A percentile compares a stretch with the other conserved stretches of the same genome.
These are phyloP conservation scores for Glaucidium brasilianum DNA, from an alignment of 2,113 vertebrate species.

Conservation along the genomic window DNA sequence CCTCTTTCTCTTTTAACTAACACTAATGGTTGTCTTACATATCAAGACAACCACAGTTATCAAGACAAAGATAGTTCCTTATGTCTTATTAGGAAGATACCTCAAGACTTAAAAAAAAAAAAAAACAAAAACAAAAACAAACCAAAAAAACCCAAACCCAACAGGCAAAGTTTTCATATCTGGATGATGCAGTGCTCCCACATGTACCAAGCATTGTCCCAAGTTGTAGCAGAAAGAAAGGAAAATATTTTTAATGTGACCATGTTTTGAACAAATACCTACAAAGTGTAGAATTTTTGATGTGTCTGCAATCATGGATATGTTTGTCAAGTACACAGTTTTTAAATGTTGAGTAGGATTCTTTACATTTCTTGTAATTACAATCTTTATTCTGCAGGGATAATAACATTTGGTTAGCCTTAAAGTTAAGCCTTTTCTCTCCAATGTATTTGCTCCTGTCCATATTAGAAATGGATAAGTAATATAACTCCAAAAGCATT, in stretches of 20 bases:
- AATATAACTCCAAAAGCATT: not conserved
- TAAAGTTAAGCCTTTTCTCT: not conserved
- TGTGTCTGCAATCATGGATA: not conserved
- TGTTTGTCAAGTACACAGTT: not conserved
- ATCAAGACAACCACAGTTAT: too few relatives aligned
- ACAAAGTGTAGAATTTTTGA: not conserved
- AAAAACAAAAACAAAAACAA: not conserved
- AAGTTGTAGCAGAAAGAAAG: not conserved
- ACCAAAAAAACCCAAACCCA: too few relatives aligned
- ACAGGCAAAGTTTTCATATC: not conserved
- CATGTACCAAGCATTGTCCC: not conserved
- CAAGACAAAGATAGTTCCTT: not conserved
- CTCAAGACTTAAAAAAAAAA: not conserved
- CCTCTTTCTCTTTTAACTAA: not conserved
- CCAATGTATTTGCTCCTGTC: not conserved
- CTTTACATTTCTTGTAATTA: conserved; percentile 16
- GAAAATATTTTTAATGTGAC: not conserved
- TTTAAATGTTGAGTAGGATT: conserved; percentile 24
- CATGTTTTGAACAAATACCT: not conserved
- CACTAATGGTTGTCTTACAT: not conserved
- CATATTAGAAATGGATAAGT: not conserved
- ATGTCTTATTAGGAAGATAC: not conserved
- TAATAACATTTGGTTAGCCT: not conserved
- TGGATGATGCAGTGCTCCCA: not conserved
- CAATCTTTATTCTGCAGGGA: not conserved